Base-by-base conservation (phyloP, 2,888 invertebrate species). In the Eristalis tenax region DNA sequence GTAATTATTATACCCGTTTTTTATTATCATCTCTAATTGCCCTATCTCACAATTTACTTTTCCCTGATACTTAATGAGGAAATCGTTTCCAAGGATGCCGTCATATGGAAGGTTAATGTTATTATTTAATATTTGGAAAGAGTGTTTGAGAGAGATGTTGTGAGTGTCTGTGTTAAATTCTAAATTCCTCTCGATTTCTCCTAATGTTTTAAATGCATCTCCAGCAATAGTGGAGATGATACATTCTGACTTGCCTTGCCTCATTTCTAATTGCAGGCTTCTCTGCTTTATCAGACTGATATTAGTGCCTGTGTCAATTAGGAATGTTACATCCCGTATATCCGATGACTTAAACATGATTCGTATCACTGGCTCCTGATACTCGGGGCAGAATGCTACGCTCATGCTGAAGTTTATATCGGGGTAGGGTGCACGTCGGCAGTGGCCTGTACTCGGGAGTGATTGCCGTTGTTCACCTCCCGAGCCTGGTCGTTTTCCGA, bases 101-200 rank as follows among this genome's bases (percentile, higher is more conserved):
- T 70, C 70, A 22, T 70, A 57, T 57, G 70, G 18, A 8, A 70
- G 32, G 57, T 70, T 35, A 6, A 57, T n/a, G 32, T 68, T 68
- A 5, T 43, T 13, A 26, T 22, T 43, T 28, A 68, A n/a, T 23
- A 68, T 26, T 26, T 68, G 38, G 35, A 70, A 70, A 4, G 70
- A 57, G n/a, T 70, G 70, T 10, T 57, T 35, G 4, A 32, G 35
- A 57, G 57, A 18, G n/a, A 70, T 32, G 3, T 1, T 15, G 26
- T 57, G 35, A 35, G 28, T 3, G n/a, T 57, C 35, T 22, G 70
- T 32, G 28, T 70, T 57, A 10, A 70, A 57, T 35, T 70, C 70
- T n/a, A 70, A 35, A 18, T 22, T 57, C n/a, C 59, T 18, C 35
- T 57, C 8, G 35, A 70, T 57, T 57, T 6, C n/a, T 8, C 57